Evolutionary conservation across 2,797 vertebrate genomes (phyloP).

Genomic region (Sebastiscus albofasciatus): DNA sequence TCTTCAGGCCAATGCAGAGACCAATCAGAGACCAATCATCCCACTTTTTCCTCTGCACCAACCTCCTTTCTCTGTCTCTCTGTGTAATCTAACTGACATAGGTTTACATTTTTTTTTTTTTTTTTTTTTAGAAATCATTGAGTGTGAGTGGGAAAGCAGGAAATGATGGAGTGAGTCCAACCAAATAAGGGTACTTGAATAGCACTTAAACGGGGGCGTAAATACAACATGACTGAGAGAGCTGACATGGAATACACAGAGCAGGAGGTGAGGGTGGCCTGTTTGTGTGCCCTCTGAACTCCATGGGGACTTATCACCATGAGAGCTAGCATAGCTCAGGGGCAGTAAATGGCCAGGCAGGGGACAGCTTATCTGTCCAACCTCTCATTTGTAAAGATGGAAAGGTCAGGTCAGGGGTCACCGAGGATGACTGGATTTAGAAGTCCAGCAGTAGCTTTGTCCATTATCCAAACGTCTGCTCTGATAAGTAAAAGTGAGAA

Average conservation of each 20-base stretch:
- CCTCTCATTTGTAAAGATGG: slow-evolving; percentile 85
- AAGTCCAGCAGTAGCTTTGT: slow-evolving; percentile 76
- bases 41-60: slow-evolving; percentile 8
- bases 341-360: slow-evolving; percentile 74
- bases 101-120: slow-evolving; percentile 55
- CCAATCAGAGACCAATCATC: slow-evolving; percentile 35
- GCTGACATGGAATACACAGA: slow-evolving; percentile 74
- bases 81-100: slow-evolving; percentile 49
- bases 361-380: slow-evolving; percentile 79
- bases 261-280: slow-evolving; percentile 72
- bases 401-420: slow-evolving; percentile 82
- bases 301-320: slow-evolving; percentile 79
- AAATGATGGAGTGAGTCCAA: slow-evolving; percentile 55
- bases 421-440: slow-evolving; percentile 82
- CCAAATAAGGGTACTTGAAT: slow-evolving; percentile 71
- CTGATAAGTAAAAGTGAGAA: slow-evolving; percentile 85
- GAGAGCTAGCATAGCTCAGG: slow-evolving; percentile 74
- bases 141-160: slow-evolving; percentile 30
- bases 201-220: slow-evolving; percentile 68
- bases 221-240: slow-evolving; percentile 70
- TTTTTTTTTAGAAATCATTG: slow-evolving; percentile 33
- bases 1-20: slow-evolving; percentile 22
- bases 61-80: slow-evolving; percentile 23
- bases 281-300: slow-evolving; percentile 82
- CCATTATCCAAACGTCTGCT: slow-evolving; percentile 82